A percentile compares a stretch with the other conserved stretches of the same genome.
Evolutionary conservation across 2,888 invertebrate species (phyloP).

Genomic region (Caenorhabditis sp.): DNA sequence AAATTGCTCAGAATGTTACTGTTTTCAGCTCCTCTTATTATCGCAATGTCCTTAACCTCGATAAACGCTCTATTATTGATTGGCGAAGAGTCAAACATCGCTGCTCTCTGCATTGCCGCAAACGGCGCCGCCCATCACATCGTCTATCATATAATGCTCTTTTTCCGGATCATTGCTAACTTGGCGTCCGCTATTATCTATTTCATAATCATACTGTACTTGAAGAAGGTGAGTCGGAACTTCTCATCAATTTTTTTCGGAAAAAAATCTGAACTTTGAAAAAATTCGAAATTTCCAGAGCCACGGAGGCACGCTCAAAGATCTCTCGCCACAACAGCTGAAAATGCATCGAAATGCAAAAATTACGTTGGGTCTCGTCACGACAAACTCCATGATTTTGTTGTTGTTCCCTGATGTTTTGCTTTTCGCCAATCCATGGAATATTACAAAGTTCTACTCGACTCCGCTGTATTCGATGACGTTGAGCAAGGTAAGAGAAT

Average conservation of each 20-base stretch:
- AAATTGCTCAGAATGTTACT: neutral
- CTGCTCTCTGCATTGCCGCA: constrained; percentile 65
- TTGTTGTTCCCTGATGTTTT: constrained; percentile 68
- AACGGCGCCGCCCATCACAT: constrained; percentile 71
- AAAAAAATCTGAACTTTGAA: no score
- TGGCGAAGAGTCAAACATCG: constrained; percentile 30
- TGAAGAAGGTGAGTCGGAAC: constrained; percentile 39
- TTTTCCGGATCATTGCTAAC: constrained; percentile 66
- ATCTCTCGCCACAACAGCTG: constrained; percentile 54
- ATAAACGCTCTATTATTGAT: constrained; percentile 58
- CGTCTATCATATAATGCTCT: constrained; percentile 66
- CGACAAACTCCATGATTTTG: constrained; percentile 66
- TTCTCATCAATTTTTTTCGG: no score
- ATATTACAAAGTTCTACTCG: constrained; percentile 65
- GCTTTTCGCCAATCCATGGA: constrained; percentile 64
- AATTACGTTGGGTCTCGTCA: constrained; percentile 68
- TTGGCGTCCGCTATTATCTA: constrained; percentile 66
- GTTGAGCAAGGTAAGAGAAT: constrained; percentile 62
- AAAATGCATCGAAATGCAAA: constrained; percentile 68
- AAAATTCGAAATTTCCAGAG: constrained; percentile 17
- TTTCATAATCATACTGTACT: constrained; percentile 61
- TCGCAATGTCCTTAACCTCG: constrained; percentile 40
- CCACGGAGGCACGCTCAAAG: constrained; percentile 47
- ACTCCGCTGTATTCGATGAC: constrained; percentile 70
- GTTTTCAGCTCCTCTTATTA: constrained; percentile 49